Base-by-base conservation (phyloP, 2,113 vertebrate species). In the Jacana jacana region DNA sequence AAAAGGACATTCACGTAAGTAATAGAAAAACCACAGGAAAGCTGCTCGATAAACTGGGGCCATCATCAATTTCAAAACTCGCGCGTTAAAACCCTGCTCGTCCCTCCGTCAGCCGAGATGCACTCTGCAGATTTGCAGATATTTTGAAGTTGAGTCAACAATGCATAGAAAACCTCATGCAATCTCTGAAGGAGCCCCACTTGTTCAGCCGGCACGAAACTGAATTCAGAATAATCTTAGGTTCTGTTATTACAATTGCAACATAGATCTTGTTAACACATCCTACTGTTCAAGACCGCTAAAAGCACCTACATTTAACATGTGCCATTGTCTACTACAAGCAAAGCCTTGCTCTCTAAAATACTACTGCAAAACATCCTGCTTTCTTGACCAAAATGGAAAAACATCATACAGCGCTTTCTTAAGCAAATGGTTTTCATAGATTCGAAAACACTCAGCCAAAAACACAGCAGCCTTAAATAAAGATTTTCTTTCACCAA, bases 61-160 rank as follows among this genome's bases (percentile, higher is more conserved):
- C 35, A 90, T 44, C 68, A 58, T 82, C 77, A 82, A 78, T 83
- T 92, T 93, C 85, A 95, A 94, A 97, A 80, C 75, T n/a, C 46
- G 10, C 5, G 61, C 1, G 17, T 55, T 76, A 81, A 35, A 77
- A 81, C 84, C 69, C 80, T 6, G 31, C n/a, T 61, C 52, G 66
- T 66, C 52, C 1, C 58, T 75, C 17, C 42, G 40, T 79, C 88
- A 95, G 75, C 10, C 7, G 17, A 94, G 81, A 14, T 9, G 13
- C 63, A 46, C 58, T 89, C 37, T 75, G 54, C 46, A 81, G 61
- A 37, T 81, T 68, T 94, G 80, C 1, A 91, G 83, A 18, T 42
- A 78, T 57, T 95, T 60, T 51, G 70, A 91, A 94, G 70, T 81
- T 97, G 93, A 97, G 86, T 96, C 96, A 96, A 94, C 71, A 81